Conservation (phyloP, 1,140 invertebrate genomes). For the Gerris buenoi region DNA sequence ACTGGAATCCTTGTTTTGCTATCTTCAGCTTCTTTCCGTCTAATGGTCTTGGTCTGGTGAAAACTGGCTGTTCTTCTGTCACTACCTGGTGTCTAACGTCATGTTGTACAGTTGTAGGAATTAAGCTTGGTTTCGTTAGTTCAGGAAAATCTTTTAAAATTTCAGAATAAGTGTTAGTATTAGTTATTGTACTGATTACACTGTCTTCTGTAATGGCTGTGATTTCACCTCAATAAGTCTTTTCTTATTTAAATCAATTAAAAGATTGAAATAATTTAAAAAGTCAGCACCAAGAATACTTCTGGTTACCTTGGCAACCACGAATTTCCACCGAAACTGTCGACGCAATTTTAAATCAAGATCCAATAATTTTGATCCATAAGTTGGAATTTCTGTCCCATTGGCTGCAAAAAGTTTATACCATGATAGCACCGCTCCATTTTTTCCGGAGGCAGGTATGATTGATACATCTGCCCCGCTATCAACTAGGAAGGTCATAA, state of each 20-base stretch:
- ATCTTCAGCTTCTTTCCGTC: constrained; percentile 21
- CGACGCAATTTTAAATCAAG: not conserved
- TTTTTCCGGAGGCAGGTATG: not conserved
- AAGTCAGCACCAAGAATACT: not conserved
- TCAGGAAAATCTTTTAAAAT: not conserved
- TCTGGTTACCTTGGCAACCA: not conserved
- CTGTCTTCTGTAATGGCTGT: not conserved
- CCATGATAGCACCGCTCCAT: not conserved
- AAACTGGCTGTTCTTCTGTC: constrained; percentile 29
- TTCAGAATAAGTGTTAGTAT: not conserved
- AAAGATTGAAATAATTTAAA: not conserved
- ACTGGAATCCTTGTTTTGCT: constrained; percentile 23
- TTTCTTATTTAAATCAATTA: not conserved
- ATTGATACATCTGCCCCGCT: not conserved
- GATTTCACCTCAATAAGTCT: not conserved
- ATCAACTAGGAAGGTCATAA: not conserved
- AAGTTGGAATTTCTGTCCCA: not conserved
- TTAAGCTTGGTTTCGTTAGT: constrained; percentile 2
- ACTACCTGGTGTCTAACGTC: constrained; percentile 15
- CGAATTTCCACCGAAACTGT: not conserved
- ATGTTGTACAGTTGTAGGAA: not conserved
- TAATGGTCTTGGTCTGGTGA: not conserved
- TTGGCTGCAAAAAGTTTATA: not conserved
- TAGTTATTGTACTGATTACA: not conserved
- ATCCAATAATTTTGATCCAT: not conserved